These are phyloP conservation scores for Hemaris fuciformis DNA, from an alignment of 2,888 invertebrate genomes.

Conservation along the genomic window DNA sequence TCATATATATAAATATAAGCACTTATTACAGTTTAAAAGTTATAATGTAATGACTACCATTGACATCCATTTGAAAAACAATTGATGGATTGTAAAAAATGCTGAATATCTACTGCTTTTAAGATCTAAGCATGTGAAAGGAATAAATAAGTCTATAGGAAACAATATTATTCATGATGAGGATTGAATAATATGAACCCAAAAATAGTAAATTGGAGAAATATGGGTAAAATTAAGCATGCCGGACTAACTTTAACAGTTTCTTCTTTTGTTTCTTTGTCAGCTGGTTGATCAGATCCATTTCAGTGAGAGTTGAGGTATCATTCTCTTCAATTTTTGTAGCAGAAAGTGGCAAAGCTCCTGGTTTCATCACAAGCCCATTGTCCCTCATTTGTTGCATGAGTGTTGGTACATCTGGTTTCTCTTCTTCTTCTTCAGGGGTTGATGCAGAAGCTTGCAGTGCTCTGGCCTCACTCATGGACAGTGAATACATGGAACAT, in stretches of 20 bases:
- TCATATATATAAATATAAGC: too few species aligned
- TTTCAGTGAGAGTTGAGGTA: slow-evolving; percentile 83
- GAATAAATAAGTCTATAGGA: too few species aligned
- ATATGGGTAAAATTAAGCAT: not conserved
- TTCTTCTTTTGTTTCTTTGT: slow-evolving; percentile 95
- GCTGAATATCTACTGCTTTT: too few species aligned
- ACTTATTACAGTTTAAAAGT: too few species aligned
- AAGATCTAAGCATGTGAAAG: too few species aligned
- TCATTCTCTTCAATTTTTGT: slow-evolving; percentile 83
- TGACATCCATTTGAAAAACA: too few species aligned
- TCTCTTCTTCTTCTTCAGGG: slow-evolving; percentile 85
- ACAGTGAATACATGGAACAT: slow-evolving; percentile 95
- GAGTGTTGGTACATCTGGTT: slow-evolving; percentile 83
- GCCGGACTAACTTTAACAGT: slow-evolving; percentile 86
- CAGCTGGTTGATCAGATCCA: slow-evolving; percentile 90
- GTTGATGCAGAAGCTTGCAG: slow-evolving; percentile 86
- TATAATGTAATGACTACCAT: too few species aligned
- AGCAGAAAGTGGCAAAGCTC: slow-evolving; percentile 82
- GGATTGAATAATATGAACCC: too few species aligned
- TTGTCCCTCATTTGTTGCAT: slow-evolving; percentile 96
- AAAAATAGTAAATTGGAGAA: too few species aligned
- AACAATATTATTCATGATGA: too few species aligned
- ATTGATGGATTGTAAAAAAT: too few species aligned
- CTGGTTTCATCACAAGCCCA: slow-evolving; percentile 93
- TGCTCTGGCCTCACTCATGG: slow-evolving; percentile 90